Evolutionary conservation across 2,888 invertebrate genomes (phyloP), one percentile per base, ranked within the genome.

Genomic region (Drosophila meridionalis): DNA sequence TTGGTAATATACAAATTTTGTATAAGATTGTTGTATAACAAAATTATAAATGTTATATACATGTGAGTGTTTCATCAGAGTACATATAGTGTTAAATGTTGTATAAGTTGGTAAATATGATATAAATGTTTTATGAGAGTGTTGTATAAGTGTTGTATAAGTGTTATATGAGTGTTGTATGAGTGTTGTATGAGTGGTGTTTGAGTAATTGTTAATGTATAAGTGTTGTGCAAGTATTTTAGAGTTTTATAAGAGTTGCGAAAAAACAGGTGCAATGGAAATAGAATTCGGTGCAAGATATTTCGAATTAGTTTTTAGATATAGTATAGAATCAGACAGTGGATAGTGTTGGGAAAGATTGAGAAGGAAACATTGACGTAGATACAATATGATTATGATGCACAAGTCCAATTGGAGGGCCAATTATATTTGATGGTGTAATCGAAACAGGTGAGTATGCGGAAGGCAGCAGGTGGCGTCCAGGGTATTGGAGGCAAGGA

Each of bases 401-500:
- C 1, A 30, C 4, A 50, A 12, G 42, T 28, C 50, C 50, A 45
- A 61, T 56, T 38, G 36, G 26, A 32, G 28, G 52, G 48, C 62
- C 69, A 28, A 58, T 69, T 62, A 42, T 36, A 32, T 36, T 47
- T 45, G 26, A 34, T 38, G 42, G 53, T 45, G 45, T 40, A 20
- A 42, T 38, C 42, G 32, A 55, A 20, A 38, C 11, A 12, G 55
- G 47, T 59, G 62, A 66, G 20, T 45, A 57, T 50, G 48, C 36
- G 34, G 32, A 36, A 40, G 36, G 43, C 60, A 47, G 47, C 38
- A 62, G 57, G 28, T 52, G 48, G 52, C 63, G 72, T 73, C 62
- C 70, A 70, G 12, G 69, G 57, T 70, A 77, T 79, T 63, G 50
- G 38, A 62, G 59, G 48, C 69, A 45, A 53, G 34, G 26, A 65